Base-by-base conservation (phyloP, 2,113 vertebrate species). In the Psittacula cyanocephala region DNA sequence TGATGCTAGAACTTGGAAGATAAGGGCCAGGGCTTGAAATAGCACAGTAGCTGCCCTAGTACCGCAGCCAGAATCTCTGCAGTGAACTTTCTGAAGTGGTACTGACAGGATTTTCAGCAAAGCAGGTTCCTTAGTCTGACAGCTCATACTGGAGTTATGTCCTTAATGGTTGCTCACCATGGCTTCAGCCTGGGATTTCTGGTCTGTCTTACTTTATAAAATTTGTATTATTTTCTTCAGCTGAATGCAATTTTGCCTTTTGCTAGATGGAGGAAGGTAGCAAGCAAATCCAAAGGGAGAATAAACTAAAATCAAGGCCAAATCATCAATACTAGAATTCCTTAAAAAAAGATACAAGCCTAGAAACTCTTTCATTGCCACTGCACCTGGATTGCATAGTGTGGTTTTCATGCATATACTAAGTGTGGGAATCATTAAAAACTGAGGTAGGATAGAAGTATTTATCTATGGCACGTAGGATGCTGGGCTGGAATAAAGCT, bases 381-480 rank as follows among this genome's bases (percentile, higher is more conserved):
- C 41, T 67, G 31, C 18, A 47, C 41, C 46, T 81, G 64, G n/a
- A 81, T 77, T 86, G 89, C 44, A 55, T 20, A 18, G 17, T 35
- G 59, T 31, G 13, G 64, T n/a, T 59, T 80, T 64, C 35, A 68
- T 33, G 24, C 13, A 17, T 22, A 15, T 65, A 37, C 15, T 52
- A 88, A 72, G 11, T 12, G 22, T 83, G n/a, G 35, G 37, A 88
- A 29, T 46, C 43, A 86, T 59, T 86, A 78, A 86, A 79, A 88
- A 59, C 17, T 24, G 9, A 63, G 60, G 27, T 6, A 74, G 15
- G 41, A 88, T 88, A 63, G 63, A 90, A 88, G 59, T 27, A 55
- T 13, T 47, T 39, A 27, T 77, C 35, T 3, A 3, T 6, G 27
- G 33, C 43, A 59, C 0, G 0, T 18, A 29, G 89, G 23, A 24